phyloP scores from a whole-genome alignment of 2,888 invertebrate genomes.

The Podabrus alpinus region DNA sequence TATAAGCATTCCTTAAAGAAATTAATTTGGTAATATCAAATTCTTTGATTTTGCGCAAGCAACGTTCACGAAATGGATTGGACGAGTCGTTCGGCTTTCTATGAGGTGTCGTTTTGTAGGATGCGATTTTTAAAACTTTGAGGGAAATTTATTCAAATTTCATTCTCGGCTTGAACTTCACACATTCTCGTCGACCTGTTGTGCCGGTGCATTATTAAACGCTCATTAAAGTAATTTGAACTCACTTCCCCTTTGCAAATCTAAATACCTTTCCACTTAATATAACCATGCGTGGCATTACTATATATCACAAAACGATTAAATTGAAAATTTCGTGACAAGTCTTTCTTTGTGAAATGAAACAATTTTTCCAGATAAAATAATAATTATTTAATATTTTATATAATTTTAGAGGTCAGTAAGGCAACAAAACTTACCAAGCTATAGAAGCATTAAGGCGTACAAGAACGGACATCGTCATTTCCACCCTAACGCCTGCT shows the following conservation, averaged over 20 bases:
- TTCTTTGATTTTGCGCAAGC: neutral
- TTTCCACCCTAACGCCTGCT: constrained; percentile 51
- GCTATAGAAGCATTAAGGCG: constrained; percentile 38
- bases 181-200: constrained; percentile 36
- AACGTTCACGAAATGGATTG: no score
- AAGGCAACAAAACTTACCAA: constrained; percentile 28
- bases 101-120: no score
- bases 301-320: constrained; percentile 9
- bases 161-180: constrained; percentile 29
- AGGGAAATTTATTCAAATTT: constrained; percentile 19
- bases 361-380: neutral
- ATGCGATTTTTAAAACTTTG: neutral
- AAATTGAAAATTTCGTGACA: neutral
- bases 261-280: constrained; percentile 18
- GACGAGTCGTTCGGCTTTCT: no score
- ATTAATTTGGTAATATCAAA: neutral
- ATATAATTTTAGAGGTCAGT: constrained; percentile 22
- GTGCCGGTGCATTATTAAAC: constrained; percentile 39
- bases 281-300: neutral
- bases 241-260: constrained; percentile 32
- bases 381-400: neutral
- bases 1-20: neutral
- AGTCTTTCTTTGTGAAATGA: neutral
- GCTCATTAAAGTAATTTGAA: constrained; percentile 41
- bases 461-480: constrained; percentile 52